These are phyloP conservation scores for Mus spicilegus DNA, from an alignment of 2,113 vertebrate genomes.

Conservation along the genomic window DNA sequence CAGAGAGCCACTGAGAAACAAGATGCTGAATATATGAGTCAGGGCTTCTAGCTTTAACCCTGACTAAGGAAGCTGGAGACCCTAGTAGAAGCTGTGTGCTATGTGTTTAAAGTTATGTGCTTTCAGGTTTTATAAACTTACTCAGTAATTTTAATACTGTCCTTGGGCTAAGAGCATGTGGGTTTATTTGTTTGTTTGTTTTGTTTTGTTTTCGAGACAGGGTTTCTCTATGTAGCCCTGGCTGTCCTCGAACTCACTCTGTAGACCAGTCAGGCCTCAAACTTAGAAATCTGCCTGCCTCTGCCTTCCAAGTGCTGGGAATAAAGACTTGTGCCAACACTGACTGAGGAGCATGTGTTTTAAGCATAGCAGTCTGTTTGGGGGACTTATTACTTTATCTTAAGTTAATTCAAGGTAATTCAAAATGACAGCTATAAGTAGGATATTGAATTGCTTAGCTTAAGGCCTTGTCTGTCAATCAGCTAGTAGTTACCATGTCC, in stretches of 20 bases:
- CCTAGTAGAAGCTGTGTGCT: not conserved
- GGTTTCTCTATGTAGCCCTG: too few species aligned
- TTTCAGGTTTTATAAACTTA: conserved; percentile 48
- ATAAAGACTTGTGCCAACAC: too few species aligned
- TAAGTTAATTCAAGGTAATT: conserved; percentile 57
- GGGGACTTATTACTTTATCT: conserved; percentile 50
- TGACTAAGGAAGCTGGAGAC: not conserved
- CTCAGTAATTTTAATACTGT: conserved; percentile 20
- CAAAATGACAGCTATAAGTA: conserved; percentile 13
- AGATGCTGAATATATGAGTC: not conserved
- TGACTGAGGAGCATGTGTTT: not conserved
- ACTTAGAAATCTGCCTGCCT: too few species aligned
- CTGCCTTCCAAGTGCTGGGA: too few species aligned
- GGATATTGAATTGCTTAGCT: conserved; percentile 22
- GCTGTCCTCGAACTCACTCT: too few species aligned
- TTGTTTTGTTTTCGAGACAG: too few species aligned
- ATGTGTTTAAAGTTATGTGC: not conserved
- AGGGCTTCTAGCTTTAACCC: not conserved
- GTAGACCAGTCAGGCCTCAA: too few species aligned
- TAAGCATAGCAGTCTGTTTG: not conserved
- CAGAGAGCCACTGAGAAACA: conserved; percentile 5
- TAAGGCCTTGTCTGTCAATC: conserved; percentile 9
- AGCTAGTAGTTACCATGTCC: conserved; percentile 46
- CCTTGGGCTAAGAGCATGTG: not conserved
- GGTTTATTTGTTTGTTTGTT: too few species aligned